Conservation (phyloP, 1,140 invertebrate species). For the Euura saliciscinereae region DNA sequence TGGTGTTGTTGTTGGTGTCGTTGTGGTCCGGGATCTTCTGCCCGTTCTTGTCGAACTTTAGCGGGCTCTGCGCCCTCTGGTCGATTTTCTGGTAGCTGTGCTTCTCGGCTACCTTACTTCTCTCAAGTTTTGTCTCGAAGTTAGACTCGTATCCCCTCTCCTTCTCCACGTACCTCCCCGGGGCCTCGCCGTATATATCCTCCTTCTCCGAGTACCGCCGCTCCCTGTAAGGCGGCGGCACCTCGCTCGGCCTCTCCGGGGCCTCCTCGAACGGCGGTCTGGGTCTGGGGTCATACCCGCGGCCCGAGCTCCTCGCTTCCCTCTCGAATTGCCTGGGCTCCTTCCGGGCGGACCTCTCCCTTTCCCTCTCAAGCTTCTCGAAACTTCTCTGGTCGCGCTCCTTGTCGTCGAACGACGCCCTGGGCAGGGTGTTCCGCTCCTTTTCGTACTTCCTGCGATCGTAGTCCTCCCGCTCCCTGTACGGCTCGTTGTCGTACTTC, state of each 20-base stretch:
- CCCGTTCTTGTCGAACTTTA: conserved; percentile 29
- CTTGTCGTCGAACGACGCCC: conserved; percentile 32
- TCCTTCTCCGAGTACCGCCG: conserved; percentile 53
- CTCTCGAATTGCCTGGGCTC: conserved; percentile 8
- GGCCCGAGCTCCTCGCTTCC: conserved; percentile 27
- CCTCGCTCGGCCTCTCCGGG: conserved; percentile 48
- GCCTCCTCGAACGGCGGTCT: conserved; percentile 55
- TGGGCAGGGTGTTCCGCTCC: conserved; percentile 7
- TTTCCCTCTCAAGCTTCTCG: conserved; percentile 27
- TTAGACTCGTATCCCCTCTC: conserved; percentile 58
- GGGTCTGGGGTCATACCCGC: conserved; percentile 48
- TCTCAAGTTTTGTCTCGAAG: conserved; percentile 57
- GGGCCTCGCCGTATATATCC: conserved; percentile 53
- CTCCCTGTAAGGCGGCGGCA: conserved; percentile 34
- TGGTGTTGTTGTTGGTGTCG: conserved; percentile 66
- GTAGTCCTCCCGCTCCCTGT: conserved; percentile 38
- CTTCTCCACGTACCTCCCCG: conserved; percentile 41
- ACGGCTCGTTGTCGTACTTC: conserved; percentile 45
- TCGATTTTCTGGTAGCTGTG: conserved; percentile 36
- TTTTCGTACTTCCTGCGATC: conserved; percentile 16
- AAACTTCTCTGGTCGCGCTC: neutral
- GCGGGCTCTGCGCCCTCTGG: neutral
- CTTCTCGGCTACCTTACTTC: conserved; percentile 50
- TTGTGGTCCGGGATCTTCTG: conserved; percentile 36
- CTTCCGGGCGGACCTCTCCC: conserved; percentile 17